phyloP scores from a whole-genome alignment of 2,888 invertebrate genomes.

The Deilephila elpenor region DNA sequence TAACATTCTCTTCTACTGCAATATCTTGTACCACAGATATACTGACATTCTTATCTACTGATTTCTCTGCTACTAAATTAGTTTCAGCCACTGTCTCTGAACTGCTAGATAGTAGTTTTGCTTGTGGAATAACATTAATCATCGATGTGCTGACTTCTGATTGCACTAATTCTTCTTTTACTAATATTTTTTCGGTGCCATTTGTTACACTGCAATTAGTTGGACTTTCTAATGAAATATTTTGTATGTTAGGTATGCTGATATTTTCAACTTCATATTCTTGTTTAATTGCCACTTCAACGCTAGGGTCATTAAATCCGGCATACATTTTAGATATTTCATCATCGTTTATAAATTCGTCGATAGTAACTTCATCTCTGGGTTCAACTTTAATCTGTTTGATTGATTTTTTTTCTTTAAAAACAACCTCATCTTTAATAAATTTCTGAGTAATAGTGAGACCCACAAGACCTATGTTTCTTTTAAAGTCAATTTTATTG shows the following conservation, averaged over 20 bases:
- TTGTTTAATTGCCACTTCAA: conserved; percentile 1
- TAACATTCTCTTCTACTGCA: too few species aligned
- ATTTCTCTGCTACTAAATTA: too few species aligned
- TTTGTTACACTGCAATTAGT: too few species aligned
- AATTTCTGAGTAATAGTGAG: conserved; percentile 47
- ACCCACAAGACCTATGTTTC: conserved; percentile 58
- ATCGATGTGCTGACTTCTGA: background rate
- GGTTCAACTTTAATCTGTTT: background rate
- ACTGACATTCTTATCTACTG: too few species aligned
- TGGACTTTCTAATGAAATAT: too few species aligned
- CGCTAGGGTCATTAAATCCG: background rate
- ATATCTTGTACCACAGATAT: too few species aligned
- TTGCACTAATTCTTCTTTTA: background rate
- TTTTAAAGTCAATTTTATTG: conserved; percentile 52
- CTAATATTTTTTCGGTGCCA: too few species aligned
- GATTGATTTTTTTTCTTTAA: background rate
- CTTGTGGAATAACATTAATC: background rate
- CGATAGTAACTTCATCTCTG: background rate
- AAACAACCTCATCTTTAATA: background rate
- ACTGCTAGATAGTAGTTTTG: too few species aligned
- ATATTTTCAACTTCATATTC: background rate
- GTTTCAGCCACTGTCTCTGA: too few species aligned
- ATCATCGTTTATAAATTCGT: background rate
- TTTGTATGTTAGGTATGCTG: too few species aligned
- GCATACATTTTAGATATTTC: background rate